phyloP scores from a whole-genome alignment of 1,140 invertebrate genomes.

The Euura lappo region DNA sequence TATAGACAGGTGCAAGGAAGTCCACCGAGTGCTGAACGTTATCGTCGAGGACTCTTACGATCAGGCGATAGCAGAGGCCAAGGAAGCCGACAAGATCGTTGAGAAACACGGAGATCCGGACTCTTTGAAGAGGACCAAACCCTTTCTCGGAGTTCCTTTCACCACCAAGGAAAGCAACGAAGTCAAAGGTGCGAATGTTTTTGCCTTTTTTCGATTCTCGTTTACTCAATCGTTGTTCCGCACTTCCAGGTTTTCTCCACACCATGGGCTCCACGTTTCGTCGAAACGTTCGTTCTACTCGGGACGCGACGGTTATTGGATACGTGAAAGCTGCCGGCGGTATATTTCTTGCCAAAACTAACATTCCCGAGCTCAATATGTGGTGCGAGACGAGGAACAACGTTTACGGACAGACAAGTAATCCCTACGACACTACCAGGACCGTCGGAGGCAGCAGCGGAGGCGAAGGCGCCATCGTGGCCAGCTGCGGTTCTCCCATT shows the following conservation, averaged over 20 bases:
- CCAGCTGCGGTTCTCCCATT: slow-evolving; percentile 82
- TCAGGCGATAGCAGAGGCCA: slow-evolving; percentile 78
- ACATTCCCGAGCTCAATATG: slow-evolving; percentile 87
- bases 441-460: slow-evolving; percentile 87
- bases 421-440: slow-evolving; percentile 87
- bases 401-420: slow-evolving; percentile 88
- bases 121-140: slow-evolving; percentile 64
- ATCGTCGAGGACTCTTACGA: slow-evolving; percentile 81
- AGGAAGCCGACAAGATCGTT: slow-evolving; percentile 72
- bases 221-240: slow-evolving; percentile 38
- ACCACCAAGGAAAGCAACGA: slow-evolving; percentile 74
- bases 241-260: slow-evolving; percentile 67
- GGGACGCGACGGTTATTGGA: slow-evolving; percentile 80
- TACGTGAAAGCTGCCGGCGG: slow-evolving; percentile 81
- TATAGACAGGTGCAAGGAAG: slow-evolving; percentile 79
- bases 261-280: slow-evolving; percentile 70
- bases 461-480: slow-evolving; percentile 76
- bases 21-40: slow-evolving; percentile 81
- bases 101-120: slow-evolving; percentile 59
- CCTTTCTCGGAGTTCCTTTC: slow-evolving; percentile 83
- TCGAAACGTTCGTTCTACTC: slow-evolving; percentile 61
- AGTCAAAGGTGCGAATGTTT: slow-evolving; percentile 59
- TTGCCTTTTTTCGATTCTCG: slow-evolving; percentile 2
- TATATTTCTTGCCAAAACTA: slow-evolving; percentile 90
- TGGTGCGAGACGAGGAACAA: slow-evolving; percentile 92